A percentile compares a stretch with the other conserved stretches of the same genome.
phyloP scores from a whole-genome alignment of 1,140 invertebrate species.

The Drosophila santomea region DNA sequence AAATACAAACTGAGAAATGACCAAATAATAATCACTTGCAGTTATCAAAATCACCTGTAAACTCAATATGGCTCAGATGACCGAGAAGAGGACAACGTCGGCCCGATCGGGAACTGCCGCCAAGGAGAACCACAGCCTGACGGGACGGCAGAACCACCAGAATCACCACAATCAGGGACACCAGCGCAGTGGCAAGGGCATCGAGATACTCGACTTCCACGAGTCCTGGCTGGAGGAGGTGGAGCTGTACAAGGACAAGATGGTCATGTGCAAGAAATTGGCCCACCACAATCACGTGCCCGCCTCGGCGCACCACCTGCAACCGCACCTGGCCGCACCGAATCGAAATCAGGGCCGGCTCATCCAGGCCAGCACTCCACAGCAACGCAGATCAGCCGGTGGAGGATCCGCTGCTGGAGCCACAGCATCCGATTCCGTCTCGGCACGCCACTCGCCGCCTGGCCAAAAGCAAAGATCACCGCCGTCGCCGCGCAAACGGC shows the following conservation, averaged over 20 bases:
- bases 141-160: constrained; percentile 1
- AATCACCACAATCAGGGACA: constrained; percentile 8
- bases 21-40: constrained; percentile 10
- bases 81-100: constrained; percentile 71
- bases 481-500: constrained; percentile 27
- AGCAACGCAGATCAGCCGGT: constrained; percentile 16
- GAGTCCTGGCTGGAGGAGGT: constrained; percentile 83
- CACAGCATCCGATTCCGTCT: not conserved
- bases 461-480: constrained; percentile 30
- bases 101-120: constrained; percentile 24
- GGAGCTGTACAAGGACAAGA: constrained; percentile 76
- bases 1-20: not conserved
- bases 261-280: constrained; percentile 67
- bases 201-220: constrained; percentile 82
- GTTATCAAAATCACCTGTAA: constrained; percentile 74
- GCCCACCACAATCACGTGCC: constrained; percentile 62
- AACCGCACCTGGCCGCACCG: constrained; percentile 6
- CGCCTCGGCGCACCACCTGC: constrained; percentile 6
- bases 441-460: constrained; percentile 6
- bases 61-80: constrained; percentile 76
- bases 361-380: not conserved
- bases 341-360: constrained; percentile 11
- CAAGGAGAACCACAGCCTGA: constrained; percentile 34
- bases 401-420: constrained; percentile 5
- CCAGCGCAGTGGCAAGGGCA: constrained; percentile 62